Percentiles rank a stretch among this genome's conserved stretches.
These are phyloP conservation scores for Oppia nitens DNA, from an alignment of 1,140 invertebrate genomes.

Conservation along the genomic window DNA sequence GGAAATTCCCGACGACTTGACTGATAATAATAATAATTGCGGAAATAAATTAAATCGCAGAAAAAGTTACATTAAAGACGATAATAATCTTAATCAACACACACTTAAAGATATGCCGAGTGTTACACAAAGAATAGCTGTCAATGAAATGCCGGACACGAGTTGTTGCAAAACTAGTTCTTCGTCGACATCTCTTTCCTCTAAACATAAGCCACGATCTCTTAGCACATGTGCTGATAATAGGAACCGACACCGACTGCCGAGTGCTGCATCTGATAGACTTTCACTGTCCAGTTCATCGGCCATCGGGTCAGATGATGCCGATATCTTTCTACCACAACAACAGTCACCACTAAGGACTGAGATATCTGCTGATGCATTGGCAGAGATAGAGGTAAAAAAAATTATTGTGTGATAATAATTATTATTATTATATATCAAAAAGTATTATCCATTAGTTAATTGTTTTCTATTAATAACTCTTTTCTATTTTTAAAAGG, in stretches of 20 bases:
- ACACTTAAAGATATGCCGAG: background rate
- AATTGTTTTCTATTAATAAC: too few relatives aligned
- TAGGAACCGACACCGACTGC: background rate
- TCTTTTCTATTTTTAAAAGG: background rate
- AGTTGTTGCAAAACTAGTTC: too few relatives aligned
- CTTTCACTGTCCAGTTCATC: constrained; percentile 5
- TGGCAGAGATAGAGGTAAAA: constrained; percentile 11
- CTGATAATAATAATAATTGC: background rate
- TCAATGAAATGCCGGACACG: background rate
- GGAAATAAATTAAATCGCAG: constrained; percentile 4
- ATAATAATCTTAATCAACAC: too few relatives aligned
- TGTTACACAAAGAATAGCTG: background rate
- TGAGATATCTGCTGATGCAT: constrained; percentile 10
- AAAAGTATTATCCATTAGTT: too few relatives aligned
- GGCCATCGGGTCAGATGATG: background rate
- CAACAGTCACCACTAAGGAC: background rate
- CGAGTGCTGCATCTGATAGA: background rate
- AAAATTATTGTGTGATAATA: background rate
- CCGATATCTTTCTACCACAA: background rate
- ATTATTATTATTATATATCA: background rate
- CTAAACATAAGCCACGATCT: background rate
- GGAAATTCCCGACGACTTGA: constrained; percentile 8
- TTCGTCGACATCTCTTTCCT: too few relatives aligned
- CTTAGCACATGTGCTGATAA: background rate
- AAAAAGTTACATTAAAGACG: constrained; percentile 1